Evolutionary conservation across 2,888 invertebrate species (phyloP).

Genomic region (Ochropleura leucogaster): DNA sequence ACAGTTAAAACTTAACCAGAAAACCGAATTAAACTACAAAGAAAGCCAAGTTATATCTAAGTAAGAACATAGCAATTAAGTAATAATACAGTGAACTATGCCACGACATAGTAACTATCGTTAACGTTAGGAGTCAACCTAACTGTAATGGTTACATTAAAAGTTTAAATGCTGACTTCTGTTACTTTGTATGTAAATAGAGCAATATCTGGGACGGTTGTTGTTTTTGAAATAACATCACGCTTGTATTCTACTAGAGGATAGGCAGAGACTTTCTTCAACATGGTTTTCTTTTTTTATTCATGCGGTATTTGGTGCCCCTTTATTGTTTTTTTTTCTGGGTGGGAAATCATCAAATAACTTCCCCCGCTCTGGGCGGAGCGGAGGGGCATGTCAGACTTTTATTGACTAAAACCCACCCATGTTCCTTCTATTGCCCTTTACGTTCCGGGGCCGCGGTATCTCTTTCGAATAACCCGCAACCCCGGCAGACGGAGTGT

Average conservation of each 20-base stretch:
- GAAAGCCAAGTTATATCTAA: slow-evolving; percentile 49
- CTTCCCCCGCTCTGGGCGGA: no score
- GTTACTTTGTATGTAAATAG: slow-evolving; percentile 49
- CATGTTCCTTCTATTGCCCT: no score
- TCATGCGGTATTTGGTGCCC: no score
- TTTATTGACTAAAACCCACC: no score
- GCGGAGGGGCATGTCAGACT: no score
- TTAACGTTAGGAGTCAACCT: slow-evolving; percentile 51
- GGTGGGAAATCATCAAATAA: no score
- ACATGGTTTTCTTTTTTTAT: not conserved
- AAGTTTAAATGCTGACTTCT: slow-evolving; percentile 57
- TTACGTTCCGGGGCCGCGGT: no score
- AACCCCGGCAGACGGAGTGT: no score
- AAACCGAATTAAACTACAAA: slow-evolving; percentile 29
- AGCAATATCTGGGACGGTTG: slow-evolving; percentile 26
- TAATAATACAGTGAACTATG: slow-evolving; percentile 61
- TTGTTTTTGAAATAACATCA: slow-evolving; percentile 11
- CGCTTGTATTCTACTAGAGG: not conserved
- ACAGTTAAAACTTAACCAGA: slow-evolving; percentile 27
- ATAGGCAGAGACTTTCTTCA: not conserved
- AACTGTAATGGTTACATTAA: slow-evolving; percentile 61
- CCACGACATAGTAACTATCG: slow-evolving; percentile 53
- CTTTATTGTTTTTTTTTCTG: no score
- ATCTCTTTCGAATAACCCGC: no score
- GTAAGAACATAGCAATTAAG: slow-evolving; percentile 56